A percentile compares a stretch with the other conserved stretches of the same genome.
These are phyloP conservation scores for Acleris cristana DNA, from an alignment of 2,888 invertebrate species.

Conservation along the genomic window DNA sequence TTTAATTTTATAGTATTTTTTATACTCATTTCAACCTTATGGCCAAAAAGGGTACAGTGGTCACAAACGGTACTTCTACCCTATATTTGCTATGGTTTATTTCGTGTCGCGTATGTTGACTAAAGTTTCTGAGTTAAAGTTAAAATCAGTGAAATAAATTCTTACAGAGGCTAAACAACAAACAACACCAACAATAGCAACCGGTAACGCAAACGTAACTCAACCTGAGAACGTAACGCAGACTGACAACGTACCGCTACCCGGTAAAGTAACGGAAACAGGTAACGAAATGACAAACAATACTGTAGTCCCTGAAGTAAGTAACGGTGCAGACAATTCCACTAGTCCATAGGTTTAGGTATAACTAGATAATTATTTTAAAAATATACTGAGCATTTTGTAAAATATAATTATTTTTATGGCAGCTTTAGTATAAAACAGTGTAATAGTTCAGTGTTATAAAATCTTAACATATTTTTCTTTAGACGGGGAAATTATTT, in stretches of 20 bases:
- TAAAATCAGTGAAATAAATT: background rate
- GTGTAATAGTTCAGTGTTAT: too few relatives aligned
- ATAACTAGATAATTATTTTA: background rate
- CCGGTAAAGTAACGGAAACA: constrained; percentile 5
- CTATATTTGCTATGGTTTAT: too few relatives aligned
- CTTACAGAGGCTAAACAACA: constrained; percentile 19
- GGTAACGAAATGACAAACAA: constrained; percentile 12
- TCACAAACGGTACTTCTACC: too few relatives aligned
- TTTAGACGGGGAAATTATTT: too few relatives aligned
- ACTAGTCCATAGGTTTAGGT: background rate
- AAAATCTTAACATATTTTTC: too few relatives aligned
- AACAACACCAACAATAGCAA: background rate
- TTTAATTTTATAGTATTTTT: too few relatives aligned
- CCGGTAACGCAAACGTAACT: background rate
- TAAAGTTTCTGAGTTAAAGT: too few relatives aligned
- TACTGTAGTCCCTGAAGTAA: background rate
- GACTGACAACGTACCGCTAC: background rate
- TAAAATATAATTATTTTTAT: background rate
- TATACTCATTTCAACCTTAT: too few relatives aligned
- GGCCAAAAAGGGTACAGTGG: too few relatives aligned
- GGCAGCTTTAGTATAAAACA: too few relatives aligned
- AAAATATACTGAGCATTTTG: background rate
- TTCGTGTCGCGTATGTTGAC: too few relatives aligned
- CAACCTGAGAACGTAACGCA: constrained; percentile 1
- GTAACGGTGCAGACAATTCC: background rate